phyloP scores from a whole-genome alignment of 2,797 vertebrate species.

The Hypotaenidia philippensis region DNA sequence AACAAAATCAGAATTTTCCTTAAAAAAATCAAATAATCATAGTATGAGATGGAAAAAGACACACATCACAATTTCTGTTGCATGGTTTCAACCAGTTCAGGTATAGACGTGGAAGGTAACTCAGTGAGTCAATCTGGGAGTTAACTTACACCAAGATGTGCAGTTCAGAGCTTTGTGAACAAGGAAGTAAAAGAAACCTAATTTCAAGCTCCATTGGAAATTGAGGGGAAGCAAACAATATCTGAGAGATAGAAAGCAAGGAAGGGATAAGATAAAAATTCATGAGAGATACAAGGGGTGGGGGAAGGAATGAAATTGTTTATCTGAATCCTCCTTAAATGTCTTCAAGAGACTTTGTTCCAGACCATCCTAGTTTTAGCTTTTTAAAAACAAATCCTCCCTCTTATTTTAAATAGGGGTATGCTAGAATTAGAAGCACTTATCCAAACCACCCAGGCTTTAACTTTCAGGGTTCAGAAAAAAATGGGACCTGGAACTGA shows the following conservation, averaged over 20 bases:
- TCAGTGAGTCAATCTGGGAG: not conserved
- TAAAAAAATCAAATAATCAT: not conserved
- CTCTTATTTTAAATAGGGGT: constrained; percentile 31
- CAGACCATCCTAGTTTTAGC: not conserved
- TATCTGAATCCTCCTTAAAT: constrained; percentile 20
- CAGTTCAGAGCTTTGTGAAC: not conserved
- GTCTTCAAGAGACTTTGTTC: not conserved
- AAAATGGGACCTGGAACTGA: constrained; percentile 2
- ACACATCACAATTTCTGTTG: not conserved
- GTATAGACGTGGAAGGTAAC: not conserved
- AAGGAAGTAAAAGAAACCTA: not conserved
- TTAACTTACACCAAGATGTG: not conserved
- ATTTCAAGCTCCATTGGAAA: constrained; percentile 19
- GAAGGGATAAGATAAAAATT: constrained; percentile 16
- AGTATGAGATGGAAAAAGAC: not conserved
- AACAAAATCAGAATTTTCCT: not conserved
- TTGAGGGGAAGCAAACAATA: not conserved
- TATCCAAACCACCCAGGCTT: constrained; percentile 23
- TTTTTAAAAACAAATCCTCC: constrained; percentile 47
- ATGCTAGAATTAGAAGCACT: constrained; percentile 47
- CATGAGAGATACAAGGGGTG: not conserved
- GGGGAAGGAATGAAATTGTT: not conserved
- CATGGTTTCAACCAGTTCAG: not conserved
- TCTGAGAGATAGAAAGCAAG: not conserved
- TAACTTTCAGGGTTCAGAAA: constrained; percentile 1